These are phyloP conservation scores for Lepidurus apus DNA, from an alignment of 1,140 invertebrate genomes.

Conservation along the genomic window DNA sequence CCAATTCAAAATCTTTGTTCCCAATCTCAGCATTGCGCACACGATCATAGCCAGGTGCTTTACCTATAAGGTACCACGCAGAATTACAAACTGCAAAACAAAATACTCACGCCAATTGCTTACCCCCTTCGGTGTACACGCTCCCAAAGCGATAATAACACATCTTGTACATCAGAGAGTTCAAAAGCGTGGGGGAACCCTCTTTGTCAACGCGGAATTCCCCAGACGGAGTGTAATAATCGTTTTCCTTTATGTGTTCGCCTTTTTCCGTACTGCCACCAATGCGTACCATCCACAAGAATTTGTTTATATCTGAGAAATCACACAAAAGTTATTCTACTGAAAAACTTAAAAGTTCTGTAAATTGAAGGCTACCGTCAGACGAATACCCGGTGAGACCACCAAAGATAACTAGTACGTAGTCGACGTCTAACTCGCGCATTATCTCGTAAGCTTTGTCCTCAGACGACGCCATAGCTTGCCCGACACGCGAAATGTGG, in stretches of 20 bases:
- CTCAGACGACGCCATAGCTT: slow-evolving; percentile 95
- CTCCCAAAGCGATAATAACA: slow-evolving; percentile 91
- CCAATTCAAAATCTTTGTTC: slow-evolving; percentile 89
- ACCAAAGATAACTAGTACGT: slow-evolving; percentile 96
- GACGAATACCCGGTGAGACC: slow-evolving; percentile 97
- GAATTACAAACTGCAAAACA: neutral
- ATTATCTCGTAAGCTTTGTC: slow-evolving; percentile 97
- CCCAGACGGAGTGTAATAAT: slow-evolving; percentile 90
- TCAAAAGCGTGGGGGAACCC: slow-evolving; percentile 75
- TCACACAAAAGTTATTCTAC: slow-evolving; percentile 8
- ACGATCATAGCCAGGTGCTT: slow-evolving; percentile 83
- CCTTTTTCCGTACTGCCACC: slow-evolving; percentile 93
- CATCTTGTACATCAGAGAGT: slow-evolving; percentile 95
- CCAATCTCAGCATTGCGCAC: slow-evolving; percentile 88
- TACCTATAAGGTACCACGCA: slow-evolving; percentile 43
- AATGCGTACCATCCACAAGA: slow-evolving; percentile 98
- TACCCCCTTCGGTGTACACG: slow-evolving; percentile 90
- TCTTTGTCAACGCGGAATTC: slow-evolving; percentile 92
- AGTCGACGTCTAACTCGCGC: slow-evolving; percentile 93
- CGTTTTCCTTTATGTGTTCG: slow-evolving; percentile 88
- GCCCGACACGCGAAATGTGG: slow-evolving; percentile 92
- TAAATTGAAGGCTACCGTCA: slow-evolving; percentile 60
- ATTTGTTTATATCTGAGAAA: slow-evolving; percentile 87
- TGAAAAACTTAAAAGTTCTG: slow-evolving; percentile 40
- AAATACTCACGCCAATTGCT: slow-evolving; percentile 37